Evolutionary conservation across 2,113 vertebrate genomes (phyloP).

Genomic region (Hydropotes inermis): DNA sequence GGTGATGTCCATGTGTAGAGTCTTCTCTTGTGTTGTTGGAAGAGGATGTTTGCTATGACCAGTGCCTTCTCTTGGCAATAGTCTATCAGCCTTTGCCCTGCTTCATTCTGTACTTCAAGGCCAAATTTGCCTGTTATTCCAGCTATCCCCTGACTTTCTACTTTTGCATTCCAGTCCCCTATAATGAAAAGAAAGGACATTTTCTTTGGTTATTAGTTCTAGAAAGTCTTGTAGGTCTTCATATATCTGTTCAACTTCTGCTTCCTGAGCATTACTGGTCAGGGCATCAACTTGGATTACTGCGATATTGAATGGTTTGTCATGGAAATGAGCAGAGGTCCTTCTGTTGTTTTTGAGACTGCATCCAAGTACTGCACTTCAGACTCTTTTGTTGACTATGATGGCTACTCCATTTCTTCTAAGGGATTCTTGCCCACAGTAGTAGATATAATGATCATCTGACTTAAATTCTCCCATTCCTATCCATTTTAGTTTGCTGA

Average conservation of each 20-base stretch:
- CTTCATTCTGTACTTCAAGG: background rate
- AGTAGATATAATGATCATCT: background rate
- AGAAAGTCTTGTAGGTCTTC: background rate
- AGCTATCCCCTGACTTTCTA: background rate
- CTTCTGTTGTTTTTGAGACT: background rate
- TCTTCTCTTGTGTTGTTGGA: background rate
- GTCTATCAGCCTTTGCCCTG: background rate
- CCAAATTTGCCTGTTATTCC: background rate
- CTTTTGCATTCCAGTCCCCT: background rate
- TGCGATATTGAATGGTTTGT: background rate
- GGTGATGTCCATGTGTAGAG: background rate
- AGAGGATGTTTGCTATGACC: background rate
- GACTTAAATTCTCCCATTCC: background rate
- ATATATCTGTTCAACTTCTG: background rate
- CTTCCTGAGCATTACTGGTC: background rate
- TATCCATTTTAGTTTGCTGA: background rate
- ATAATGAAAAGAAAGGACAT: background rate
- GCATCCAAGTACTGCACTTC: background rate
- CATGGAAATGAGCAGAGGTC: background rate
- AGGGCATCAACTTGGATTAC: background rate
- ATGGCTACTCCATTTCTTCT: background rate
- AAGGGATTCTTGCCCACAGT: background rate
- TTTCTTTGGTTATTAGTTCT: background rate
- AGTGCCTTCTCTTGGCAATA: background rate
- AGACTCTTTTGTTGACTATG: background rate